Evolutionary conservation across 2,797 vertebrate genomes (phyloP).

Genomic region (Falco concolor): DNA sequence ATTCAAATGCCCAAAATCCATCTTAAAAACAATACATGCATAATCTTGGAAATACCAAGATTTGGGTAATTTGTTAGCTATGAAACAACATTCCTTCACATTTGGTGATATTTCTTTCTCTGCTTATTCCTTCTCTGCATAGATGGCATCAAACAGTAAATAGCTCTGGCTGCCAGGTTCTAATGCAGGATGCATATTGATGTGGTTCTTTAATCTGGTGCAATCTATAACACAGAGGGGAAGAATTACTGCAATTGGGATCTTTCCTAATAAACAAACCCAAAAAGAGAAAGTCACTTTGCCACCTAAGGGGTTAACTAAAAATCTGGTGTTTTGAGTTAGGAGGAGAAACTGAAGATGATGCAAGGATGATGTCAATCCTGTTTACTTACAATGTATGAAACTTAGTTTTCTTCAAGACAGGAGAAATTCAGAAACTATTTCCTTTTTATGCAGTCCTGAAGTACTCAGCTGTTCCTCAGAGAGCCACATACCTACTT

Average conservation of each 20-base stretch:
- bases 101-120: background rate
- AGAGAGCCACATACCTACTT: background rate
- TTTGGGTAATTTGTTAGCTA: background rate
- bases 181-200: background rate
- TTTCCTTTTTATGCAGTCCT: background rate
- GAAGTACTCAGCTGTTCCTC: background rate
- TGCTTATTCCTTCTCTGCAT: background rate
- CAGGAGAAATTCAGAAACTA: background rate
- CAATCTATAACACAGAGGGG: background rate
- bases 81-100: background rate
- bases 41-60: background rate
- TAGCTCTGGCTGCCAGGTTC: background rate
- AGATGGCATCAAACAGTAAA: background rate
- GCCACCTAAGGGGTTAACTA: background rate
- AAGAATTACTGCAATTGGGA: background rate
- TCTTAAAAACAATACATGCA: background rate
- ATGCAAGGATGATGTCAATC: background rate
- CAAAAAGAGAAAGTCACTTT: background rate
- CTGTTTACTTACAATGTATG: background rate
- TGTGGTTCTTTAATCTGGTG: background rate
- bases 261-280: background rate
- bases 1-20: background rate
- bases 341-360: background rate
- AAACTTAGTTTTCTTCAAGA: background rate
- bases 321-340: background rate